Evolutionary conservation across 2,113 vertebrate genomes (phyloP).

Genomic region (Oreochromis spilurus): DNA sequence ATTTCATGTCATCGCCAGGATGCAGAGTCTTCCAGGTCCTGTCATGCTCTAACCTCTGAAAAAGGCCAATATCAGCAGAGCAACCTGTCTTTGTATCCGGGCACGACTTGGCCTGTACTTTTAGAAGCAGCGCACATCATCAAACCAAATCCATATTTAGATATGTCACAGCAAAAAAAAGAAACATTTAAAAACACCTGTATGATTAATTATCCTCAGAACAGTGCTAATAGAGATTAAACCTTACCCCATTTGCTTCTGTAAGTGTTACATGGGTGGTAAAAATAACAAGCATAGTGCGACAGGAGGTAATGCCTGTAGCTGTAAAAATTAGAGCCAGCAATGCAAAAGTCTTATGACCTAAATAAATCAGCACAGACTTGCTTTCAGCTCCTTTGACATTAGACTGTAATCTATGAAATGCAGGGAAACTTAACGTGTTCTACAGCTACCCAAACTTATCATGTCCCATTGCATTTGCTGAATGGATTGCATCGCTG

Average conservation of each 20-base stretch:
- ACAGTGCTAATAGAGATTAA: not conserved
- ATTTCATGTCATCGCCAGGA: conserved; percentile 55
- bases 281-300: not conserved
- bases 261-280: not conserved
- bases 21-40: conserved; percentile 25
- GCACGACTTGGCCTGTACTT: not conserved
- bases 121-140: not conserved
- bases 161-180: not conserved
- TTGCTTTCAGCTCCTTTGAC: not conserved
- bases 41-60: conserved; percentile 53
- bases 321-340: not conserved
- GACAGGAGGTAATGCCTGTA: not conserved
- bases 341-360: not conserved
- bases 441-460: not conserved
- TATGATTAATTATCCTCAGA: not conserved
- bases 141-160: not conserved
- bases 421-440: not conserved
- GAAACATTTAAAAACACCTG: not conserved
- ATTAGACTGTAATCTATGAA: not conserved
- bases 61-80: conserved; percentile 60
- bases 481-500: not conserved
- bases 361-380: not conserved
- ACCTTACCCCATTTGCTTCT: not conserved
- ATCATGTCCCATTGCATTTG: not conserved
- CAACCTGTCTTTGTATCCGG: conserved; percentile 27